Base-by-base conservation (phyloP, 2,888 invertebrate genomes). In the Thelaira solivaga region DNA sequence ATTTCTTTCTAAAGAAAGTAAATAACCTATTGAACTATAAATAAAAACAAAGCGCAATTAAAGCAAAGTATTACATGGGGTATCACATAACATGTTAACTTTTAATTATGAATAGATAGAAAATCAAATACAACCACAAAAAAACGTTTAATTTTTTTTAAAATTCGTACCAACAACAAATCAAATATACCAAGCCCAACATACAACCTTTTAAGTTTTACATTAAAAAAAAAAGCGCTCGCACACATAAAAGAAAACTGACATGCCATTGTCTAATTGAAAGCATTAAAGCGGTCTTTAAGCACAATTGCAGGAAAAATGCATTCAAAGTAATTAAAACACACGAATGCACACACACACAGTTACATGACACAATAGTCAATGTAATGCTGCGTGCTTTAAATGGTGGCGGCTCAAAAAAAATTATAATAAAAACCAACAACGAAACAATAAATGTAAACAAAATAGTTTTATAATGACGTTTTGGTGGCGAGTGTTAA, bases 21-120 rank as follows among this genome's bases (percentile, higher is more conserved):
- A n/a, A n/a, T n/a, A 67, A 67, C 74, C 74, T 74, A 67, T 74
- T 74, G 74, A 67, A 74, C 61, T 67, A 64, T 4, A 49, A 65
- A 73, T 49, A 47, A 13, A 16, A 74, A 74, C 34, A 34, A 24
- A 16, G 20, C 26, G 45, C 26, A 59, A 45, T 39, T 43, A 61
- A 71, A 71, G n/a, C n/a, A n/a, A n/a, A 71, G 16, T 65, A 67
- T 67, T 74, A 61, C 74, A 67, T 67, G 67, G n/a, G n/a, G 67
- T 61, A 51, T 59, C 34, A 65, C 13, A 39, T 59, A 53, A 53
- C 74, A 43, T 74, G 74, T 67, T 45, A 45, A 45, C 43, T 74
- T 61, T 26, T 43, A 51, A 74, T 59, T 57, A 73, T 36, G 26
- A 51, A 65, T 43, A 74, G 49, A 4, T 26, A 24, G n/a, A n/a